These are phyloP conservation scores for Bombyx huttoni DNA, from an alignment of 2,888 invertebrate genomes.

Conservation along the genomic window DNA sequence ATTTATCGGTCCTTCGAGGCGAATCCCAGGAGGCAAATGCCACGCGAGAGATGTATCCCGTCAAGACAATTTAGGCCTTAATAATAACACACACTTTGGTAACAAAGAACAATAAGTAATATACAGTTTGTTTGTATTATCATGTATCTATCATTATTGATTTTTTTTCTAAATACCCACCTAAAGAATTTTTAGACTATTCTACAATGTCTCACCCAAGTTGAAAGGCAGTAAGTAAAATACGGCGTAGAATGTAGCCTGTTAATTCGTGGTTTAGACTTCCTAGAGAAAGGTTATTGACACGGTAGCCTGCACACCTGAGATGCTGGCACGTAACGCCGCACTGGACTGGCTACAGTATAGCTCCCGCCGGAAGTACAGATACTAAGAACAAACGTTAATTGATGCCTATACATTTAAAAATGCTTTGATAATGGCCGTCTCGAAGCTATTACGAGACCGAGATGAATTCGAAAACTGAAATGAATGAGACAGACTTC, in stretches of 20 bases:
- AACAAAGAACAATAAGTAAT: too few species aligned
- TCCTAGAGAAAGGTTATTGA: constrained; percentile 48
- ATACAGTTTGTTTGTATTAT: too few species aligned
- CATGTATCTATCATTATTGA: too few species aligned
- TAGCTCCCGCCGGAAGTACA: constrained; percentile 30
- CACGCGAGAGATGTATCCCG: constrained; percentile 21
- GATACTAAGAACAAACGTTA: constrained; percentile 16
- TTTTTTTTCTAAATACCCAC: too few species aligned
- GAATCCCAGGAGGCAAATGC: constrained; percentile 20
- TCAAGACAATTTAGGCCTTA: constrained; percentile 21
- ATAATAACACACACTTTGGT: background rate
- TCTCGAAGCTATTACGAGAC: background rate
- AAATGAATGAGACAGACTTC: background rate
- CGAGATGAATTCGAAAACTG: background rate
- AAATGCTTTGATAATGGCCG: background rate
- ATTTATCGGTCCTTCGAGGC: constrained; percentile 31
- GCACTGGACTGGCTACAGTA: constrained; percentile 23
- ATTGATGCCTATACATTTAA: constrained; percentile 7
- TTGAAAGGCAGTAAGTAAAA: too few species aligned
- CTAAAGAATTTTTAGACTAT: too few species aligned
- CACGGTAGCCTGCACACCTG: constrained; percentile 41
- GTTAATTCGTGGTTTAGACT: constrained; percentile 52
- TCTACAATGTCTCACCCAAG: too few species aligned
- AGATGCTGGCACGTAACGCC: constrained; percentile 39
- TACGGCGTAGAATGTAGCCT: constrained; percentile 17